A percentile compares a stretch with the other conserved stretches of the same genome.
These are phyloP conservation scores for Scatophagus argus DNA, from an alignment of 2,113 vertebrate genomes.

Conservation along the genomic window DNA sequence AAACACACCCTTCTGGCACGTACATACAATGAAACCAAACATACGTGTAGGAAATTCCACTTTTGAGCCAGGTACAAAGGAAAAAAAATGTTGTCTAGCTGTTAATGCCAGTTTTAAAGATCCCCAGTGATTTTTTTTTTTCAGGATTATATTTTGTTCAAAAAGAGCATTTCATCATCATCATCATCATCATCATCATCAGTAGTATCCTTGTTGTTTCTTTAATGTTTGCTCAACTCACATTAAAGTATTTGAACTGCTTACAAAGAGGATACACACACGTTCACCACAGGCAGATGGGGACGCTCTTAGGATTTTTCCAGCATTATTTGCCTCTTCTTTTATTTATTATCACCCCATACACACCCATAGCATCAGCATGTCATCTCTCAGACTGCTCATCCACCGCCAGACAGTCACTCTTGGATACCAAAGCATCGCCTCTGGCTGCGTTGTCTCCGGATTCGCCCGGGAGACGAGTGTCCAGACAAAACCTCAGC, in stretches of 20 bases:
- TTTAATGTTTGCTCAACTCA: constrained; percentile 6
- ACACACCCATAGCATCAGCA: constrained; percentile 32
- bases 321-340: constrained; percentile 49
- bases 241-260: background rate
- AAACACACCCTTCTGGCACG: background rate
- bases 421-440: constrained; percentile 80
- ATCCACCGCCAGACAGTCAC: constrained; percentile 72
- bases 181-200: constrained; percentile 5
- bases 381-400: constrained; percentile 68
- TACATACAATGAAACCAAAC: background rate
- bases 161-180: background rate
- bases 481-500: constrained; percentile 83
- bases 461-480: constrained; percentile 74
- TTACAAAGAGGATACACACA: constrained; percentile 25
- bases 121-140: background rate
- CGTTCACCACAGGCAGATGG: constrained; percentile 26
- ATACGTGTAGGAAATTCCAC: background rate
- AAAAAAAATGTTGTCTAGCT: background rate
- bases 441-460: constrained; percentile 73
- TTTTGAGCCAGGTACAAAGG: background rate
- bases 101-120: background rate
- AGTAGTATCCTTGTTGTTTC: background rate
- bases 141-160: background rate
- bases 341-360: constrained; percentile 53
- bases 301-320: constrained; percentile 12